These are phyloP conservation scores for Acrobasis suavella DNA, from an alignment of 2,888 invertebrate species.

Conservation along the genomic window DNA sequence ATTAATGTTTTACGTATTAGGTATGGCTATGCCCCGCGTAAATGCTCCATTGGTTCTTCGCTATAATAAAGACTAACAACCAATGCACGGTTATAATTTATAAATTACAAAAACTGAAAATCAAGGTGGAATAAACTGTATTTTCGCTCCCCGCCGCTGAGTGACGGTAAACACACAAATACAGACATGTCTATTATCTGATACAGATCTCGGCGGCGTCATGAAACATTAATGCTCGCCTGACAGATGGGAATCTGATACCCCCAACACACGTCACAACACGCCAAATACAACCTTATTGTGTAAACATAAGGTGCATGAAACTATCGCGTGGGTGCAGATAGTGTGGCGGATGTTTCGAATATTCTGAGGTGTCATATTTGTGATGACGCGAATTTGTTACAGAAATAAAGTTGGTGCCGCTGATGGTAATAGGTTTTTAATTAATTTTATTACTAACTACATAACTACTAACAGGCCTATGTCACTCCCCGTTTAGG, in stretches of 20 bases:
- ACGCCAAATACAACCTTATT: constrained; percentile 39
- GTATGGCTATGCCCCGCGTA: too few species aligned
- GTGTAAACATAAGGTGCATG: constrained; percentile 25
- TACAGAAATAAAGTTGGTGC: constrained; percentile 12
- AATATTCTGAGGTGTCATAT: constrained; percentile 50
- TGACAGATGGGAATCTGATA: constrained; percentile 74
- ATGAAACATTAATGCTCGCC: constrained; percentile 74
- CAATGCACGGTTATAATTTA: neutral
- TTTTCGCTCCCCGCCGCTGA: constrained; percentile 55
- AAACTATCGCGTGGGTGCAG: constrained; percentile 15
- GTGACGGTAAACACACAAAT: constrained; percentile 60
- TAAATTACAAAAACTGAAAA: constrained; percentile 13
- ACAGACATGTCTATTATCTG: constrained; percentile 76
- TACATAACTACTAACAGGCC: too few species aligned
- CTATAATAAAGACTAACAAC: too few species aligned
- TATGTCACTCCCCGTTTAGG: too few species aligned
- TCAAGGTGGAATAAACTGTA: constrained; percentile 31
- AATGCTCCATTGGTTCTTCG: too few species aligned
- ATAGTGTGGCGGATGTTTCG: constrained; percentile 32
- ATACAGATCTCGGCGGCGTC: constrained; percentile 72
- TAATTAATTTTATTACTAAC: constrained; percentile 4
- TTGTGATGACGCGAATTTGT: constrained; percentile 44
- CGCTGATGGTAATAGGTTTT: constrained; percentile 2
- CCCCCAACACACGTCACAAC: constrained; percentile 38
- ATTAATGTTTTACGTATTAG: too few species aligned